Conservation (phyloP, 2,113 vertebrate species). For the Martes martes region DNA sequence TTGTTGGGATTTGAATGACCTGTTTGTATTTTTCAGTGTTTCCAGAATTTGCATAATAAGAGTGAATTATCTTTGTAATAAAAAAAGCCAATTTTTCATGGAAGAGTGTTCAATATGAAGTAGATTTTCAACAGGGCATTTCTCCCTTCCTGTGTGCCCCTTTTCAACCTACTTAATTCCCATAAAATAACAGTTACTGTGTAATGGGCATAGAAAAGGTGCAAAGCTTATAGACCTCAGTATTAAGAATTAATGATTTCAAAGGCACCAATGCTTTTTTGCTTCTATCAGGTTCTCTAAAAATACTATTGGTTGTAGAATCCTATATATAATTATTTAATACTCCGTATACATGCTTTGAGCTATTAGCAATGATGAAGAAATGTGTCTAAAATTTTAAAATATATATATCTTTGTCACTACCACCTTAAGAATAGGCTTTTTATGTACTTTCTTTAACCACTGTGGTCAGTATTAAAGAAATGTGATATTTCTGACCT, state of each 20-base stretch:
- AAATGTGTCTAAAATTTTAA: not conserved
- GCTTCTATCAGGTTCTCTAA: not conserved
- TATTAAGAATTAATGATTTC: not conserved
- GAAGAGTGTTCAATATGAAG: not conserved
- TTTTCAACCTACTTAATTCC: not conserved
- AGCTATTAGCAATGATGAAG: not conserved
- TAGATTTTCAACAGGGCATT: not conserved
- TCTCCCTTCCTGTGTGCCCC: not conserved
- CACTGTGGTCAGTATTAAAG: not conserved
- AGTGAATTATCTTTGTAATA: not conserved
- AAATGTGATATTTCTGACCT: not conserved
- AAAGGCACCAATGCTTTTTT: not conserved
- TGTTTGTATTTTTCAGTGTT: slow-evolving; percentile 12
- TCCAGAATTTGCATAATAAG: slow-evolving; percentile 8
- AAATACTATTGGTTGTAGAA: not conserved
- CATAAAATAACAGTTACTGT: not conserved
- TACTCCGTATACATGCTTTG: not conserved
- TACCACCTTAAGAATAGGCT: not conserved
- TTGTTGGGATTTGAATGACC: not conserved
- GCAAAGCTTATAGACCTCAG: not conserved
- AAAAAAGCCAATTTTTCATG: not conserved
- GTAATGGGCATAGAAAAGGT: not conserved
- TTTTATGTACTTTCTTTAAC: not conserved
- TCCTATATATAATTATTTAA: not conserved
- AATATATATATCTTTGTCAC: not conserved